phyloP scores from a whole-genome alignment of 2,113 vertebrate species.

The Ivindomyrus marchei region DNA sequence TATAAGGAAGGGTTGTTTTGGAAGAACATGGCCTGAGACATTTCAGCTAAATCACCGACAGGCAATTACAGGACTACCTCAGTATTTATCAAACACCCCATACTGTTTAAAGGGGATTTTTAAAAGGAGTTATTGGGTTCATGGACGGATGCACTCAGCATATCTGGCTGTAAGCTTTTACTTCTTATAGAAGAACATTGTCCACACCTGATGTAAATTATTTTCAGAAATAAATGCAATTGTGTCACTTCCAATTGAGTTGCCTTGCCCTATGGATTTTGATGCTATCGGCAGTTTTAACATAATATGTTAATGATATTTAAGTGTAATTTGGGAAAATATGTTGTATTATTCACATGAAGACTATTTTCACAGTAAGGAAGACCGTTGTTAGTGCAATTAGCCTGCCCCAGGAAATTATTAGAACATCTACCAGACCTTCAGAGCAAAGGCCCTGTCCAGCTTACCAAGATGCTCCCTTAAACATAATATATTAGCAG shows the following conservation, averaged over 20 bases:
- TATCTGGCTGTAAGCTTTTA: constrained; percentile 17
- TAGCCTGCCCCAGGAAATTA: background rate
- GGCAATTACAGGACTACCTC: constrained; percentile 32
- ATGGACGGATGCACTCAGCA: constrained; percentile 11
- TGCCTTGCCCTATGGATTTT: background rate
- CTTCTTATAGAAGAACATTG: constrained; percentile 46
- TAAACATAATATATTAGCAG: background rate
- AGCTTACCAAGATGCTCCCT: background rate
- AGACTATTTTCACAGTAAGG: background rate
- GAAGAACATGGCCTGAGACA: background rate
- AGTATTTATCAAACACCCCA: background rate
- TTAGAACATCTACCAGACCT: background rate
- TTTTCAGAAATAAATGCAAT: constrained; percentile 41
- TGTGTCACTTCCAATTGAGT: background rate
- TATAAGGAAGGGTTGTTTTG: background rate
- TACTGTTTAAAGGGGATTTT: constrained; percentile 1
- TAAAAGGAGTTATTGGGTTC: constrained; percentile 14
- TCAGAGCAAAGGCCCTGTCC: background rate
- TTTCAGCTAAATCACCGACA: background rate
- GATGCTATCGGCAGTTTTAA: background rate
- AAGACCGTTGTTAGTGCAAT: background rate
- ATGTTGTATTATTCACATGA: background rate
- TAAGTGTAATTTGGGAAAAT: background rate
- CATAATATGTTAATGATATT: background rate
- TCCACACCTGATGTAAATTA: constrained; percentile 36